Evolutionary conservation across 2,113 vertebrate genomes (phyloP).

Genomic region (Gadus chalcogrammus): DNA sequence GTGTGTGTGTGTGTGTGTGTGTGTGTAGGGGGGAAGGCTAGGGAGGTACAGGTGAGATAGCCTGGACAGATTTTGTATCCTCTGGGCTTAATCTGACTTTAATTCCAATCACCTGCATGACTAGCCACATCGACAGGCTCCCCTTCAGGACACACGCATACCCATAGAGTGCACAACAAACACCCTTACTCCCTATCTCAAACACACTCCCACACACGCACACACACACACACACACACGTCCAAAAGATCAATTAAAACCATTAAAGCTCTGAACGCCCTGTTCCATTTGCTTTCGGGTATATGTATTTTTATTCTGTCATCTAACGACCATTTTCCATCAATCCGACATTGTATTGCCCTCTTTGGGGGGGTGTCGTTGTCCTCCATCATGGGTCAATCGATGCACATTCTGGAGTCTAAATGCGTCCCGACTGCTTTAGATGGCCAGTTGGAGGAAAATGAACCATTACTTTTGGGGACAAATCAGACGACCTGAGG

Average conservation of each 20-base stretch:
- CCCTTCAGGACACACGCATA: constrained; percentile 29
- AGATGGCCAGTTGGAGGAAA: constrained; percentile 2
- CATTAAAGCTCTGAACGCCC: neutral
- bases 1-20: constrained; percentile 4
- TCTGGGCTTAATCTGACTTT: constrained; percentile 48
- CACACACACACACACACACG: constrained; percentile 1
- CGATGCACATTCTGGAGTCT: constrained; percentile 19
- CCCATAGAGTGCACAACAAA: constrained; percentile 20
- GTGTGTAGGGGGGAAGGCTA: neutral
- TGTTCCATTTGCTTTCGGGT: constrained; percentile 3
- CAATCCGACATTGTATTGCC: neutral
- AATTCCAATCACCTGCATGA: constrained; percentile 60
- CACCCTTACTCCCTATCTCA: constrained; percentile 9
- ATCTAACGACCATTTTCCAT: neutral
- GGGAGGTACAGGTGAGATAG: constrained; percentile 29
- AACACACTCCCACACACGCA: constrained; percentile 13
- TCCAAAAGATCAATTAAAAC: constrained; percentile 27
- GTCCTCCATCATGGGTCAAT: constrained; percentile 7
- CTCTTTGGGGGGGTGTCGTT: neutral
- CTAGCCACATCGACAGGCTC: constrained; percentile 36
- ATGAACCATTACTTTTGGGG: constrained; percentile 23
- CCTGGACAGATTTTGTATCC: constrained; percentile 49
- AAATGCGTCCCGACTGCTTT: constrained; percentile 13
- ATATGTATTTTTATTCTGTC: constrained; percentile 12
- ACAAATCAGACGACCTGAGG: constrained; percentile 22